Evolutionary conservation across 2,113 vertebrate species (phyloP).

Genomic region (Reinhardtius hippoglossoides): DNA sequence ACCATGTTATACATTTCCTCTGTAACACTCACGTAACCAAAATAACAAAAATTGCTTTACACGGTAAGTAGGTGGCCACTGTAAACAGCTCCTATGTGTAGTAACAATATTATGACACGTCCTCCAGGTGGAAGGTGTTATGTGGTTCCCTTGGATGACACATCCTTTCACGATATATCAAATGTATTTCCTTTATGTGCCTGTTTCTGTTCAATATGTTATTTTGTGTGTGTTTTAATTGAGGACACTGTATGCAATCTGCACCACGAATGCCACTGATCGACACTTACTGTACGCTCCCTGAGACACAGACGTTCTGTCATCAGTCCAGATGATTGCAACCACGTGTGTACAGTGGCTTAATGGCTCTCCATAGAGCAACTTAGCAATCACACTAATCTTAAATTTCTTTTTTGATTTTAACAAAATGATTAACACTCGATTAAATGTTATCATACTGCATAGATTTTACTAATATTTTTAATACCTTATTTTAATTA

Average conservation of each 20-base stretch:
- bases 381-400: slow-evolving; percentile 62
- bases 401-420: slow-evolving; percentile 38
- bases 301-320: slow-evolving; percentile 70
- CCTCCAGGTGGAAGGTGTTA: slow-evolving; percentile 27
- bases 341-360: slow-evolving; percentile 57
- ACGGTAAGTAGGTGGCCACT: slow-evolving; percentile 41
- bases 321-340: slow-evolving; percentile 72
- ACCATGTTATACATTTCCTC: slow-evolving; percentile 33
- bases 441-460: slow-evolving; percentile 56
- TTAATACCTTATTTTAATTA: slow-evolving; percentile 62
- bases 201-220: slow-evolving; percentile 52
- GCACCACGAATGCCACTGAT: slow-evolving; percentile 82
- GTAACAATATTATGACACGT: slow-evolving; percentile 35
- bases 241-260: slow-evolving; percentile 82
- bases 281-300: slow-evolving; percentile 78
- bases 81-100: slow-evolving; percentile 30
- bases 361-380: slow-evolving; percentile 65
- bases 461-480: slow-evolving; percentile 61
- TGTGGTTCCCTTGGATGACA: background rate
- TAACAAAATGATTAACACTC: slow-evolving; percentile 55
- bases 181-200: slow-evolving; percentile 48
- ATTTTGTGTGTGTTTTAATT: slow-evolving; percentile 41
- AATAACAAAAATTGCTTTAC: slow-evolving; percentile 62
- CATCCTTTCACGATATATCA: slow-evolving; percentile 28
- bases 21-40: slow-evolving; percentile 58